A percentile compares a stretch with the other conserved stretches of the same genome.
Conservation (phyloP, 2,113 vertebrate genomes). For the Petromus typicus region DNA sequence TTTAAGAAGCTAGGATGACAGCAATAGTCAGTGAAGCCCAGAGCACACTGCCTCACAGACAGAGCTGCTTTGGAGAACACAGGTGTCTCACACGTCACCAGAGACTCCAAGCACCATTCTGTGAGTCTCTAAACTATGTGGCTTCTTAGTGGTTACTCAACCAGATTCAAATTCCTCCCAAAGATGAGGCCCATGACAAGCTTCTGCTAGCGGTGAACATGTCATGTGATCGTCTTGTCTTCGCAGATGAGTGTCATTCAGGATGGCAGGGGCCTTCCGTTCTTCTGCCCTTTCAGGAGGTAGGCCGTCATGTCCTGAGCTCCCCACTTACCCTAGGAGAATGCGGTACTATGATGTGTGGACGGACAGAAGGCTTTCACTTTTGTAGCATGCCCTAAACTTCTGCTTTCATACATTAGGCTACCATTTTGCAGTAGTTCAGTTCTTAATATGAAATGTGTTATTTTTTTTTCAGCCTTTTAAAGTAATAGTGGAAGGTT, state of each 20-base stretch:
- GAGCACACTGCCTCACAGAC: background rate
- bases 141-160: background rate
- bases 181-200: background rate
- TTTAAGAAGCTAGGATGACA: background rate
- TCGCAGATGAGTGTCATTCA: background rate
- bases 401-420: background rate
- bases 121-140: background rate
- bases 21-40: background rate
- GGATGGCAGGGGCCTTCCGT: background rate
- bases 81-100: background rate
- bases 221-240: background rate
- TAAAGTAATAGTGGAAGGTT: background rate
- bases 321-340: background rate
- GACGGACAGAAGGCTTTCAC: background rate
- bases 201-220: background rate
- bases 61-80: background rate
- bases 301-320: background rate
- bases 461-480: background rate
- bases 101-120: background rate
- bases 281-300: background rate
- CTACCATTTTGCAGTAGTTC: background rate
- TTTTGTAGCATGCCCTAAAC: background rate
- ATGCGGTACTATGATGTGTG: rapidly evolving
- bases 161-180: background rate
- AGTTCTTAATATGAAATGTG: background rate